A percentile compares a stretch with the other conserved stretches of the same genome.
phyloP scores from a whole-genome alignment of 2,888 invertebrate genomes.

The Drosophila neotestacea region DNA sequence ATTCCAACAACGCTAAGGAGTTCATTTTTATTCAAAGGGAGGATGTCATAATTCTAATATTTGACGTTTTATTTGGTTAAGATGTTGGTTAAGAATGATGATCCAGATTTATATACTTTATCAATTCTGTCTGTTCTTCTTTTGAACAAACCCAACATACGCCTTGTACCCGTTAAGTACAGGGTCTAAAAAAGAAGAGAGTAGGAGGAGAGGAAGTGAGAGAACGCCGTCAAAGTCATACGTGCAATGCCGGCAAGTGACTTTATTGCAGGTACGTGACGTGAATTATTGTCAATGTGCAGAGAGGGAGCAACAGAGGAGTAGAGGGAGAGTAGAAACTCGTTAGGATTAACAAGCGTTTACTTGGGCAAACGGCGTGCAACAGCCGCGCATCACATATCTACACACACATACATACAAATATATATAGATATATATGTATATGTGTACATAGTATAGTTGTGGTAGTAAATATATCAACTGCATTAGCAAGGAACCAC shows the following conservation, averaged over 20 bases:
- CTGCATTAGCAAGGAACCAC: constrained; percentile 63
- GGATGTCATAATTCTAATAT: too few species aligned
- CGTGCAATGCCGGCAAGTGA: constrained; percentile 79
- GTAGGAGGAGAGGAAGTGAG: constrained; percentile 12
- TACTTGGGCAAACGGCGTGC: constrained; percentile 74
- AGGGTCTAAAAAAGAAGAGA: constrained; percentile 7
- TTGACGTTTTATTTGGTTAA: too few species aligned
- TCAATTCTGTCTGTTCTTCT: too few species aligned
- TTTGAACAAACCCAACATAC: too few species aligned
- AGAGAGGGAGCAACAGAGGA: constrained; percentile 3
- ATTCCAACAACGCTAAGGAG: too few species aligned
- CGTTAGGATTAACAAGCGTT: constrained; percentile 82
- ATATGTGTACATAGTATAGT: not conserved
- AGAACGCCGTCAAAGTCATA: constrained; percentile 78
- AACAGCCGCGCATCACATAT: constrained; percentile 54
- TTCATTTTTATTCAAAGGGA: too few species aligned
- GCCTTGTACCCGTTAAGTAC: too few species aligned
- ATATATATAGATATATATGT: not conserved
- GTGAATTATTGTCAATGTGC: constrained; percentile 79
- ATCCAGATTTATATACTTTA: too few species aligned
- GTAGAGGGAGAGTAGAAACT: constrained; percentile 60
- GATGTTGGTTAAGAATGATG: too few species aligned
- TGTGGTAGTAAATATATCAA: constrained; percentile 62
- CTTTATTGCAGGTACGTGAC: constrained; percentile 81
- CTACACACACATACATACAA: constrained; percentile 13